Conservation (phyloP, 1,140 invertebrate species). For the Ganaspis sp. region DNA sequence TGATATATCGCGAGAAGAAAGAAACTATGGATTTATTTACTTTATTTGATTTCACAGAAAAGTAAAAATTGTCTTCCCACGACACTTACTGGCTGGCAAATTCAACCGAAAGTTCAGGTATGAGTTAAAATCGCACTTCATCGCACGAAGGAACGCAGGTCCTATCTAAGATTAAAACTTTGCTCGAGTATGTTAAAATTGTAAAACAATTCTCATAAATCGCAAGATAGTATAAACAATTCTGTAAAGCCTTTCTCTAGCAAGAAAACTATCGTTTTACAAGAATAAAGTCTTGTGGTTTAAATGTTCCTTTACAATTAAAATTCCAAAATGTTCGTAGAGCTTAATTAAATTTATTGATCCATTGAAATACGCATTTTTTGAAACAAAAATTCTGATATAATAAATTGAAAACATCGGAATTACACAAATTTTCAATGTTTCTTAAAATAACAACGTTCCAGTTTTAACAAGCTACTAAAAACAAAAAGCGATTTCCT, state of each 20-base stretch:
- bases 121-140: background rate
- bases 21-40: background rate
- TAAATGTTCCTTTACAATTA: background rate
- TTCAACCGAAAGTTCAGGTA: background rate
- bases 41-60: background rate
- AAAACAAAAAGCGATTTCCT: no score
- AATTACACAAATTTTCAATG: no score
- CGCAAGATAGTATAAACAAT: background rate
- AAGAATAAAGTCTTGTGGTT: background rate
- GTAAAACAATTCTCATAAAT: conserved; percentile 18
- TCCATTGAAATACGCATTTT: background rate
- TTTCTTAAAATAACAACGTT: no score
- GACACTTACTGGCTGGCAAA: background rate
- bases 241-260: conserved; percentile 1
- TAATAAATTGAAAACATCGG: background rate
- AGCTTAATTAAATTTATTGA: no score
- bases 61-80: conserved; percentile 6
- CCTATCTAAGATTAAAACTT: background rate
- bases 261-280: background rate
- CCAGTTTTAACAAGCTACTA: no score
- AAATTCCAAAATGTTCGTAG: no score
- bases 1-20: background rate
- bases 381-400: background rate
- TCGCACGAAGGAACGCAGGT: conserved; percentile 5
- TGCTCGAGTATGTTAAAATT: conserved; percentile 1